Evolutionary conservation across 2,888 invertebrate genomes (phyloP).

Genomic region (Sepioteuthis lessoniana): DNA sequence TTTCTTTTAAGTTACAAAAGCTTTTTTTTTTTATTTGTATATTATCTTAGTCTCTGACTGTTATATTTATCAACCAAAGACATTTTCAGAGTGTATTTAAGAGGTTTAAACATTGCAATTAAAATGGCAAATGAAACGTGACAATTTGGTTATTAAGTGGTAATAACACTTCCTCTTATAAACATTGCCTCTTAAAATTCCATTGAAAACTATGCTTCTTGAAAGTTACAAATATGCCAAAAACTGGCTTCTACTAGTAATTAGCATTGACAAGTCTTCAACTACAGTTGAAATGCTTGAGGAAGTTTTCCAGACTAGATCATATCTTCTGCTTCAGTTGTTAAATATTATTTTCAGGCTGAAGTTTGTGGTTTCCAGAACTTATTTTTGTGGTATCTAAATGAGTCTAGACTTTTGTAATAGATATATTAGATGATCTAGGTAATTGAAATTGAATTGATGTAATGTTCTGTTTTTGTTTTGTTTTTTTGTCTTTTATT

Average conservation of each 20-base stretch:
- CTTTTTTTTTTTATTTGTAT: not conserved
- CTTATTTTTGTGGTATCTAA: not conserved
- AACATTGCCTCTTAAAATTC: slow-evolving; percentile 33
- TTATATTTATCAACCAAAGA: not conserved
- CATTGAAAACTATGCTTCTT: not conserved
- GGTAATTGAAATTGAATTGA: not conserved
- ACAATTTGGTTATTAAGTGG: not conserved
- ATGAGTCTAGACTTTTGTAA: not conserved
- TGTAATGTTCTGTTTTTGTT: not conserved
- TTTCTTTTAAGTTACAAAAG: not conserved
- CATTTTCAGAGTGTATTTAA: not conserved
- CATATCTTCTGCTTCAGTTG: not conserved
- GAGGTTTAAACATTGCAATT: slow-evolving; percentile 4
- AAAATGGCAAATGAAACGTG: not conserved
- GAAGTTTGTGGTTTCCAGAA: not conserved
- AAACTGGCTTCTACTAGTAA: not conserved
- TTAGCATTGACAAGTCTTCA: slow-evolving; percentile 17
- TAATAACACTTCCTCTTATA: not conserved
- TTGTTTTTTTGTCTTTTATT: no score
- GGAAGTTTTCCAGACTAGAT: not conserved
- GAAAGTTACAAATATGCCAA: not conserved
- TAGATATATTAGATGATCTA: not conserved
- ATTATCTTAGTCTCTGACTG: not conserved
- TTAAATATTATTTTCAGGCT: not conserved
- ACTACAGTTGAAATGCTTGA: not conserved